phyloP scores from a whole-genome alignment of 2,797 vertebrate genomes.

The Sebastes vulpes region DNA sequence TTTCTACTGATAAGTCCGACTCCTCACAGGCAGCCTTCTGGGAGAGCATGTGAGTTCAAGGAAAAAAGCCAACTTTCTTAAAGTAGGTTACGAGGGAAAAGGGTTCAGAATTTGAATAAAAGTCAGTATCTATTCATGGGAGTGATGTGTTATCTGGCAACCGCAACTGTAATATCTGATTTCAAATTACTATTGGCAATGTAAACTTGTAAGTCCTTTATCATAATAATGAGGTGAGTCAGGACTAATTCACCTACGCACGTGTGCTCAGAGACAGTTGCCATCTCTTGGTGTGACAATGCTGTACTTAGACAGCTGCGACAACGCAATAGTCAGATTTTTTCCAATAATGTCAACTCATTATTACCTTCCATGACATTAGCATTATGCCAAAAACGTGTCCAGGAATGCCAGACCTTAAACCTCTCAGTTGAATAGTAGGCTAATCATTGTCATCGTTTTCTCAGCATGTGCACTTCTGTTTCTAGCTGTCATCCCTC shows the following conservation, averaged over 20 bases:
- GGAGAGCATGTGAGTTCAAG: constrained; percentile 54
- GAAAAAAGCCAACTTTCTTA: constrained; percentile 30
- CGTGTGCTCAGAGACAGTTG: constrained; percentile 4
- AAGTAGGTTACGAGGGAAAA: constrained; percentile 48
- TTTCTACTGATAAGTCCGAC: constrained; percentile 65
- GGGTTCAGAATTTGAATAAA: constrained; percentile 2
- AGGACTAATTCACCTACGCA: constrained; percentile 11
- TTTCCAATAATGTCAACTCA: constrained; percentile 46
- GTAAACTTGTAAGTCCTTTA: constrained; percentile 12
- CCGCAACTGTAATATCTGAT: background rate
- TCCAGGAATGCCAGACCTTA: constrained; percentile 17
- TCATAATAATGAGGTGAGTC: background rate
- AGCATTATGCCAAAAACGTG: constrained; percentile 12
- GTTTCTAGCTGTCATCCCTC: constrained; percentile 25
- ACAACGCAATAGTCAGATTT: constrained; percentile 20
- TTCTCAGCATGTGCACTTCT: constrained; percentile 31
- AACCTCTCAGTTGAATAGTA: constrained; percentile 20
- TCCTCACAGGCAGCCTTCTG: constrained; percentile 44
- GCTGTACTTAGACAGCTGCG: constrained; percentile 47
- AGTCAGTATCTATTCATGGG: constrained; percentile 10
- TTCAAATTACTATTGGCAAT: constrained; percentile 4
- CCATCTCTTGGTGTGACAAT: constrained; percentile 9
- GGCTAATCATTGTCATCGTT: constrained; percentile 20
- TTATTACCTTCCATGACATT: constrained; percentile 27
- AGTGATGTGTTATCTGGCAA: constrained; percentile 29